Evolutionary conservation across 2,888 invertebrate genomes (phyloP).

Genomic region (Drosophila birchii): DNA sequence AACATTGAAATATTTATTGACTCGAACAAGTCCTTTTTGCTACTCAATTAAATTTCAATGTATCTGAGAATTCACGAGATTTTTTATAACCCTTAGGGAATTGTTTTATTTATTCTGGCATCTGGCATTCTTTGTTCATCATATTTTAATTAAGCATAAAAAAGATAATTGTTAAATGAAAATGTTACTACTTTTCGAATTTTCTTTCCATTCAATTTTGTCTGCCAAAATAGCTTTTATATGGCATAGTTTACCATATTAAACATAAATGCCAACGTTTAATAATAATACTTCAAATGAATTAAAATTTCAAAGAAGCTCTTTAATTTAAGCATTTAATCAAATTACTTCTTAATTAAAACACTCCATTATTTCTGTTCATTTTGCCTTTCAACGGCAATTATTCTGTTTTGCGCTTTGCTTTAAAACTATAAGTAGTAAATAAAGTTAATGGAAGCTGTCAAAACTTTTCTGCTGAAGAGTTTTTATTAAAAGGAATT

Average conservation of each 20-base stretch:
- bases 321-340: background rate
- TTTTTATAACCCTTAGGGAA: background rate
- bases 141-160: background rate
- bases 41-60: background rate
- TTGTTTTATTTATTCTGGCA: background rate
- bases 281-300: no score
- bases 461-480: conserved; percentile 16
- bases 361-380: background rate
- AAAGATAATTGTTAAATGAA: background rate
- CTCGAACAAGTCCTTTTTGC: background rate
- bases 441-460: conserved; percentile 18
- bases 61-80: background rate
- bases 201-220: background rate
- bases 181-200: background rate
- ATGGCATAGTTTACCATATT: background rate
- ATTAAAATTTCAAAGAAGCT: background rate
- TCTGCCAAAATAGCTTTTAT: background rate
- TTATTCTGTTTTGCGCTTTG: background rate
- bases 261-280: background rate
- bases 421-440: conserved; percentile 4
- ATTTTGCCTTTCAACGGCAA: conserved; percentile 2
- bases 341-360: background rate
- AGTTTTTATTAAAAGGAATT: conserved; percentile 2
- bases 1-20: background rate
- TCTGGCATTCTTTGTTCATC: background rate